Evolutionary conservation across 2,888 invertebrate species (phyloP), one percentile per base, ranked within the genome.

Genomic region (Rhamnusium bicolor): DNA sequence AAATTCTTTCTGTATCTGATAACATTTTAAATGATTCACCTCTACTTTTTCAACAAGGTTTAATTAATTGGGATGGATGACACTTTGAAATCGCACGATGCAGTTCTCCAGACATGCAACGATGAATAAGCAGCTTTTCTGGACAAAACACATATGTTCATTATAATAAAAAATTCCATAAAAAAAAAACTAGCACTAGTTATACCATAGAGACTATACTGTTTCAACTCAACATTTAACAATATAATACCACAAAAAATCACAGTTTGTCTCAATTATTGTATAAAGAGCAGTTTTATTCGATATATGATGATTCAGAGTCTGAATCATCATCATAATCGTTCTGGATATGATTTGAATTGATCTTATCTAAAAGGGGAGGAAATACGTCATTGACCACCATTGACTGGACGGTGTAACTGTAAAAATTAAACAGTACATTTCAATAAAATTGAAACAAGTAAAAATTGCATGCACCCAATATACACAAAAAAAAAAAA

Each of bases 301-400:
- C 68, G 7, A 73, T 70, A 46, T 67, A 71, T 2, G 76, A 73
- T 10, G 78, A 79, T 73, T 80, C 81, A 51, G 81, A 78, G 62
- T 81, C 77, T 24, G 77, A 77, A 73, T 77, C 76, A 16, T 72
- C 80, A 46, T 75, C 76, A 54, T 79, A 74, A 60, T 80, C 79
- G 49, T 67, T 68, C 72, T 82, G 81, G 51, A 76, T 74, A 74
- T 83, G 74, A 74, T 76, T 82, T 32, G 79, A 80, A 70, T 76
- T 79, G 79, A 87, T 81, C 86, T 88, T 87, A 74, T 85, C 65
- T 74, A 84, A 80, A 70, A 92, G 88, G 85, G 91, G 92, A 88
- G 96, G 96, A 91, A 96, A 96, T 89, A 96, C 93, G 90, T 96
- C 96, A 93, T 96, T 95, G 91, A 96, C 95, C 90, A 94, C 94